These are phyloP conservation scores for Chaenocephalus aceratus DNA, from an alignment of 2,113 vertebrate species.

Conservation along the genomic window DNA sequence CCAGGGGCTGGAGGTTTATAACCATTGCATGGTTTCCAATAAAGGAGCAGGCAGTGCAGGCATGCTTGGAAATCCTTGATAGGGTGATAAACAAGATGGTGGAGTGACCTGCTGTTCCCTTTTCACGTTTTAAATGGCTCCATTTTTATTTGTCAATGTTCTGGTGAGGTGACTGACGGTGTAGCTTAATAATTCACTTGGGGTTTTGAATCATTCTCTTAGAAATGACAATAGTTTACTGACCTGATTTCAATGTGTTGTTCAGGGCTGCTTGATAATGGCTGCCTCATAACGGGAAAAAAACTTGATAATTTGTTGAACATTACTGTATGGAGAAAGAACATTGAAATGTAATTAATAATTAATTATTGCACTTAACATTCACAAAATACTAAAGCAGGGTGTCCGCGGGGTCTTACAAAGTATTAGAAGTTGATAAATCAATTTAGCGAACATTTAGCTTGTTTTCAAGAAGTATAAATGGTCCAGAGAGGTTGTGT, in stretches of 20 bases:
- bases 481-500: no score
- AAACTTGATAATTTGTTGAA: no score
- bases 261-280: no score
- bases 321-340: no score
- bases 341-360: no score
- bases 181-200: not conserved
- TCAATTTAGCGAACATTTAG: no score
- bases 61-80: slow-evolving; percentile 14
- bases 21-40: slow-evolving; percentile 1
- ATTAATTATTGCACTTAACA: no score
- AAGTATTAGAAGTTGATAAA: no score
- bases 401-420: no score
- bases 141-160: not conserved
- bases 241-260: not conserved
- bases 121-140: slow-evolving; percentile 5
- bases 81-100: slow-evolving; percentile 23
- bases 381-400: no score
- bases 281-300: no score
- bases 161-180: not conserved
- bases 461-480: no score
- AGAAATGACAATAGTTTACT: not conserved
- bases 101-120: not conserved
- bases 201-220: not conserved
- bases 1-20: not conserved
- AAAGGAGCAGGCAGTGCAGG: slow-evolving; percentile 11